Evolutionary conservation across 1,140 invertebrate genomes (phyloP).

Genomic region (Popillia japonica): DNA sequence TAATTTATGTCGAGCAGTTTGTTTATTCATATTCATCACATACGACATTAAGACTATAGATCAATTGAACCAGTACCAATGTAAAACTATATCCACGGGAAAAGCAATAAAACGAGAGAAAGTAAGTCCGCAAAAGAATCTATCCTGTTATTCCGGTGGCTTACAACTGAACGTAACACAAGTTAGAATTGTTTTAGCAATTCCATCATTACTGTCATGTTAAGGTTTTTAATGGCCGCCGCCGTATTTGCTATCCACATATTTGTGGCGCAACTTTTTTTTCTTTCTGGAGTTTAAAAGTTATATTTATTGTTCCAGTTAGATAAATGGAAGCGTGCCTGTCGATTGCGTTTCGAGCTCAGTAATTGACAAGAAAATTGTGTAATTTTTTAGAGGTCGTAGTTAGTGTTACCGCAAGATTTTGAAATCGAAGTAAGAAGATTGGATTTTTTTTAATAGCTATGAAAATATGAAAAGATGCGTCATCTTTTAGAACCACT

Average conservation of each 20-base stretch:
- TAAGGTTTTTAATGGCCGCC: constrained; percentile 18
- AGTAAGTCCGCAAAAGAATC: constrained; percentile 9
- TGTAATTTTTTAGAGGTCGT: background rate
- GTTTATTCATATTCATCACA: too few species aligned
- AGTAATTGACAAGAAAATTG: background rate
- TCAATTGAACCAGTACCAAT: background rate
- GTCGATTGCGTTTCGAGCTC: background rate
- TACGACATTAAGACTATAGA: too few species aligned
- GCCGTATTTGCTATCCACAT: background rate
- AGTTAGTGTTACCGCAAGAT: background rate
- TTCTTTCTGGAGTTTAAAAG: background rate
- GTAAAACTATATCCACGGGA: background rate
- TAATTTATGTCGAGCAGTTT: too few species aligned
- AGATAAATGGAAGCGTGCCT: constrained; percentile 14
- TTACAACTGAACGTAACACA: background rate
- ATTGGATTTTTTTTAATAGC: background rate
- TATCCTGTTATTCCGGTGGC: constrained; percentile 6
- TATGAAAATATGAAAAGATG: background rate
- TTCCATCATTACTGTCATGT: constrained; percentile 30
- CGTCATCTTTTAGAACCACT: background rate
- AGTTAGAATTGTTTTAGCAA: constrained; percentile 9
- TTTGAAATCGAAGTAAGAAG: background rate
- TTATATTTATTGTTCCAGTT: too few species aligned
- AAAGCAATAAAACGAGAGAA: constrained; percentile 22
- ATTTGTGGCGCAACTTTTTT: background rate